Base-by-base conservation (phyloP, 1,140 invertebrate species). In the Polypedilum vanderplanki region DNA sequence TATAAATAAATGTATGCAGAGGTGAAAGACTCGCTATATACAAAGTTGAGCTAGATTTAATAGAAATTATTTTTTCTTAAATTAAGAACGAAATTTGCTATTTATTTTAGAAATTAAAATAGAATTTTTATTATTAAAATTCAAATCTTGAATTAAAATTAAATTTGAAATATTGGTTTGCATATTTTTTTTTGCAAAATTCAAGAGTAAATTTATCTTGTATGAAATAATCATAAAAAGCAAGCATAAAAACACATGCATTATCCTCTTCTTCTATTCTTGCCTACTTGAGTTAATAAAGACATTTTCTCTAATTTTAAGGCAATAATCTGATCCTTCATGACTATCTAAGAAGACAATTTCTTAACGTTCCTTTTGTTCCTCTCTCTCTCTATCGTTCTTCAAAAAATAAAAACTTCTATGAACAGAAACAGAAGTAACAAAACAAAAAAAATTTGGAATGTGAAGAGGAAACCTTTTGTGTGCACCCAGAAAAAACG, bases 301-400 rank as follows among this genome's bases (percentile, higher is more conserved):
- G 18, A 20, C 18, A 70, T 67, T 70, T 20, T 70, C 17, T 18
- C 20, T 70, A 70, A 20, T 70, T 67, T 70, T 9, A 70, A 70
- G 18, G 65, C 18, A 70, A 70, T 70, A 70, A 70, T 70, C 65
- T 70, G 65, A 70, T 70, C 7, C 20, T 22, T 70, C 65, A 70
- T 33, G 24, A 33, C 24, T 33, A 33, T 18, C 65, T 18, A 7
- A 17, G 5, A 70, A 70, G 20, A 70, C 65, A 70, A 20, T 20
- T 70, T 70, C 17, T 70, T 5, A 33, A 33, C 5, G 24, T 33
- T n/a, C 24, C 4, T 70, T 22, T 70, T 70, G 17, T 70, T 70
- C 2, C 20, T 20, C 65, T n/a, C n/a, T n/a, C n/a, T n/a, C n/a
- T n/a, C n/a, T n/a, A 70, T 70, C n/a, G 17, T 18, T 70, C 18